phyloP scores from a whole-genome alignment of 2,113 vertebrate species.

The Silurus asotus region DNA sequence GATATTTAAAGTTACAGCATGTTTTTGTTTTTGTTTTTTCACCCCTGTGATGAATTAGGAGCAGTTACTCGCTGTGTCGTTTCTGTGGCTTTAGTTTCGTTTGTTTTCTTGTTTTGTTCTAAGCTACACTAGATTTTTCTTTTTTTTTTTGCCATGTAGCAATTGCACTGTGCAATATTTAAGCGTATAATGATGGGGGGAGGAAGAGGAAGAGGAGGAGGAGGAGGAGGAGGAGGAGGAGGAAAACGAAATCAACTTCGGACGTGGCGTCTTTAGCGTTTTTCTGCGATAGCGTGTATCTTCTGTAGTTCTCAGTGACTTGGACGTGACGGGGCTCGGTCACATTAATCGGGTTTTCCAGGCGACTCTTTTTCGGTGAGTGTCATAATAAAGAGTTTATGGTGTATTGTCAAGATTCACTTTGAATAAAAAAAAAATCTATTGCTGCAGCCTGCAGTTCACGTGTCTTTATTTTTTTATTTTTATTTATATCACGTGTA shows the following conservation, averaged over 20 bases:
- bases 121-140: conserved; percentile 93
- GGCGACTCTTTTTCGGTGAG: conserved; percentile 99
- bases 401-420: conserved; percentile 99
- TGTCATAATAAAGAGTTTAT: conserved; percentile 99
- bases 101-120: conserved; percentile 77
- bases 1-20: conserved; percentile 92
- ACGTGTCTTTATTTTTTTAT: conserved; percentile 27
- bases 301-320: conserved; percentile 99
- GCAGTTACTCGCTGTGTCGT: conserved; percentile 87
- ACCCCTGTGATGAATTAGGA: conserved; percentile 84
- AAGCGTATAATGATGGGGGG: conserved; percentile 98
- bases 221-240: too few species aligned
- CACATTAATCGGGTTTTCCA: conserved; percentile 99
- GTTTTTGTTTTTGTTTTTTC: conserved; percentile 79
- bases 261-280: conserved; percentile 99
- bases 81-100: conserved; percentile 83
- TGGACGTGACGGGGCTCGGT: conserved; percentile 99
- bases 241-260: conserved; percentile 67
- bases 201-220: conserved; percentile 19
- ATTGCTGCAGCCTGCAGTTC: conserved; percentile 82
- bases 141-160: conserved; percentile 85
- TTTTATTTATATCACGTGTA: too few species aligned
- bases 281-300: conserved; percentile 97
- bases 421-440: conserved; percentile 98
- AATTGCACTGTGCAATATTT: conserved; percentile 99